Base-by-base conservation (phyloP, 2,797 vertebrate genomes). In the Tokudaia muenninki region DNA sequence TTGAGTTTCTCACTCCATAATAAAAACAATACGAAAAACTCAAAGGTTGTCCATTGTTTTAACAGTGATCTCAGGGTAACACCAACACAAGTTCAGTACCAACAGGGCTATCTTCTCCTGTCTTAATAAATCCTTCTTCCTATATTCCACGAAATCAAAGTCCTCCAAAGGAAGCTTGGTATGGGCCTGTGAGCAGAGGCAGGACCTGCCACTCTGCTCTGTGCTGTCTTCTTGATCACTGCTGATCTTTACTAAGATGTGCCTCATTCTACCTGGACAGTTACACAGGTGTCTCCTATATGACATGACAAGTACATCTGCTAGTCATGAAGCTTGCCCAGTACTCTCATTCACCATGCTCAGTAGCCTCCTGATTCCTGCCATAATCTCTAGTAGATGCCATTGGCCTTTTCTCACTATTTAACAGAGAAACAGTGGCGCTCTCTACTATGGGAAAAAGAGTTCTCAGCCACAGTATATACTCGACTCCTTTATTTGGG, bases 201-300 rank as follows among this genome's bases (percentile, higher is more conserved):
- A 77, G 57, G n/a, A 14, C 50, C 21, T 37, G 52, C 91, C 21
- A 14, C 2, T 9, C 14, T 57, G 47, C 3, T 6, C 24, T 26
- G 10, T n/a, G 55, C 19, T 44, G 37, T 80, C 22, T 59, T 74
- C 61, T 24, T 1, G 16, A 67, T 72, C 55, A 92, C 41, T 59
- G 79, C 6, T 59, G 14, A 34, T 72, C 52, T 74, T 65, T 50
- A 24, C 24, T 21, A 12, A 65, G 78, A 57, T 17, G 16, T 63
- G 11, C 74, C 44, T 65, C 16, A 29, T 67, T 63, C 34, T n/a
- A 31, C 79, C 13, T 17, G 37, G 26, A 75, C 57, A 26, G 34
- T 31, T 16, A 31, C 47, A 59, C 4, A 0, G 65, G 1, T 8
- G 8, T n/a, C 19, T 57, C 61, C 11, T 17, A 24, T 0, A 1